Conservation (phyloP, 2,888 invertebrate species). For the Pristionchus exspectatus region DNA sequence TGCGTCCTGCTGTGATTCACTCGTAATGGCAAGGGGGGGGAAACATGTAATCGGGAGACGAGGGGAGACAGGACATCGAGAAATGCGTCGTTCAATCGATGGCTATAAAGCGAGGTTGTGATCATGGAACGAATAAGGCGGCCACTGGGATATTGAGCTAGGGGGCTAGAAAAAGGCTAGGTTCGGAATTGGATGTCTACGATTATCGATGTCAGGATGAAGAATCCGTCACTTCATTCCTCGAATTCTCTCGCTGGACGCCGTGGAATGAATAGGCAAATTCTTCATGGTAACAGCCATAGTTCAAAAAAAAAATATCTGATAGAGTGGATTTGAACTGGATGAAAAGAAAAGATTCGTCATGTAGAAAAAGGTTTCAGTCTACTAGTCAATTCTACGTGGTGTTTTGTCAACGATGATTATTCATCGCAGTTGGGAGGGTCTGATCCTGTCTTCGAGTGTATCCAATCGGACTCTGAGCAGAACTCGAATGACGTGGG, state of each 20-base stretch:
- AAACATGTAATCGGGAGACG: conserved; percentile 15
- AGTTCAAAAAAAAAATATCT: too few species aligned
- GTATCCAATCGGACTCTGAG: conserved; percentile 20
- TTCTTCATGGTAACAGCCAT: too few species aligned
- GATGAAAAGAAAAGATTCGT: too few species aligned
- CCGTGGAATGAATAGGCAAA: not conserved
- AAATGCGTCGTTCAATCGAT: not conserved
- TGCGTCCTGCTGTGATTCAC: conserved; percentile 8
- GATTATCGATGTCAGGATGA: too few species aligned
- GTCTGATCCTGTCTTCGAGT: not conserved
- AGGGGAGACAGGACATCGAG: not conserved
- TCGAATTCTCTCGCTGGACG: too few species aligned
- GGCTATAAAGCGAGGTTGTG: conserved; percentile 19
- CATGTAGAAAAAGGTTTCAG: too few species aligned
- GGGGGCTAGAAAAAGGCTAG: not conserved
- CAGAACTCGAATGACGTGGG: not conserved
- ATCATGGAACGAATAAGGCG: not conserved
- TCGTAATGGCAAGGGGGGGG: not conserved
- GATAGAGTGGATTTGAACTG: too few species aligned
- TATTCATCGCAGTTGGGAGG: not conserved
- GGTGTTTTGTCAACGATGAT: not conserved
- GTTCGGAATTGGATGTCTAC: not conserved
- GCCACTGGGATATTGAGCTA: conserved; percentile 6
- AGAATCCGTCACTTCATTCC: not conserved
- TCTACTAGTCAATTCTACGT: too few species aligned